A percentile compares a stretch with the other conserved stretches of the same genome.
These are phyloP conservation scores for Manacus vitellinus DNA, from an alignment of 2,113 vertebrate species.

Conservation along the genomic window DNA sequence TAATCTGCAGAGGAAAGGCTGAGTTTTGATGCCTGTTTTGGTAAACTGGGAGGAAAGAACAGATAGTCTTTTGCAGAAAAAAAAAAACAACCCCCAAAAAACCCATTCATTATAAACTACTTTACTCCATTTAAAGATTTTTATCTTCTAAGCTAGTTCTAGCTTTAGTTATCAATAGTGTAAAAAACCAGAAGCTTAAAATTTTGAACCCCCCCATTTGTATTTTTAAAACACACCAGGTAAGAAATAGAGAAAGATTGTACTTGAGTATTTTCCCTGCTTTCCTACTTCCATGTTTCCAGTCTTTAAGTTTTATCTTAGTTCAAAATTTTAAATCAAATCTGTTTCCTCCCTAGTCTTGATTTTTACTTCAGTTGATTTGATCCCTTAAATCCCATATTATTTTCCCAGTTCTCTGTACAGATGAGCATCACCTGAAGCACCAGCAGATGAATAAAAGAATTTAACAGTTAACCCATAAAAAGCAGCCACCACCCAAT, in stretches of 20 bases:
- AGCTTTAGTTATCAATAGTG: neutral
- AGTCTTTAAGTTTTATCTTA: neutral
- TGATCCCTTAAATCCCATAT: neutral
- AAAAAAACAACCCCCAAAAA: neutral
- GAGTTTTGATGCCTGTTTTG: neutral
- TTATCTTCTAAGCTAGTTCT: neutral
- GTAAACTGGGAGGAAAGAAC: neutral
- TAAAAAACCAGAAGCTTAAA: neutral
- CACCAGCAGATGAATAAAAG: neutral
- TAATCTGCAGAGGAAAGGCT: neutral
- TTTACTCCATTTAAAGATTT: neutral
- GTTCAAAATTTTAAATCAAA: neutral
- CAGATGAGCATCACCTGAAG: neutral
- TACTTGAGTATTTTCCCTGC: neutral
- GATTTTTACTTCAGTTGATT: neutral
- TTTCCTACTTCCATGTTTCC: neutral
- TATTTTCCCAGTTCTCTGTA: neutral
- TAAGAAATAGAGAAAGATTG: neutral
- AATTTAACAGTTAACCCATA: neutral
- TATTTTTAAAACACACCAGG: neutral
- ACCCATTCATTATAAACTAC: neutral
- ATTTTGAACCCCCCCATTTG: neutral
- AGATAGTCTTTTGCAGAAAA: neutral
- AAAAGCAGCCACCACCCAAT: neutral
- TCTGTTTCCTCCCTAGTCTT: neutral